Evolutionary conservation across 2,113 vertebrate genomes (phyloP).

Genomic region (Syngnathus scovelli): DNA sequence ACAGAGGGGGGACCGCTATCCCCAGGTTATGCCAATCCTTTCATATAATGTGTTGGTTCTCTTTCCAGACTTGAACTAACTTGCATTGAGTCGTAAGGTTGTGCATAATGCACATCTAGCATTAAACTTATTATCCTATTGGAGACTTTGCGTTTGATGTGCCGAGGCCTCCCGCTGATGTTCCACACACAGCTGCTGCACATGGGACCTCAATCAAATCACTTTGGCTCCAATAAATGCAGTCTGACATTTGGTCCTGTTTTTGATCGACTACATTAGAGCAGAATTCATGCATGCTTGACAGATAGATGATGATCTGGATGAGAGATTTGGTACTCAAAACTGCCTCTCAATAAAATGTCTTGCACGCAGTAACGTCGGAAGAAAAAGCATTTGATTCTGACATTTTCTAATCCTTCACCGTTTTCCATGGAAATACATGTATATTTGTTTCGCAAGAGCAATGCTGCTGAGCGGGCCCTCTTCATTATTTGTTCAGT

Average conservation of each 20-base stretch:
- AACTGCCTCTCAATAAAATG: constrained; percentile 3
- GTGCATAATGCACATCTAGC: background rate
- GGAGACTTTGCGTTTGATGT: constrained; percentile 4
- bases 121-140: background rate
- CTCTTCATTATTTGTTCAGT: constrained; percentile 1
- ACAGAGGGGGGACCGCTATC: constrained; percentile 32
- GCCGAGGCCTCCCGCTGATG: constrained; percentile 1
- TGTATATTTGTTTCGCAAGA: background rate
- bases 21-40: constrained; percentile 34
- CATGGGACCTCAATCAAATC: constrained; percentile 11
- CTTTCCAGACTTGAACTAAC: background rate
- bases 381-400: background rate
- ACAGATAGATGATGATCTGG: constrained; percentile 8
- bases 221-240: constrained; percentile 3
- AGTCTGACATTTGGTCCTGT: constrained; percentile 3
- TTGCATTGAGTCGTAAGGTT: background rate
- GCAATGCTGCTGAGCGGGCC: background rate
- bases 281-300: constrained; percentile 1
- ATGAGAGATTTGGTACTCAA: background rate
- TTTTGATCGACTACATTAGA: constrained; percentile 7
- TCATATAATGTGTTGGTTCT: background rate
- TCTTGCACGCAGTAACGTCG: background rate
- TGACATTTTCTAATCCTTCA: background rate
- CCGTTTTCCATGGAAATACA: background rate
- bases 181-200: constrained; percentile 1